phyloP scores from a whole-genome alignment of 53 echinoderm and acorn worm species.

The Actinopyga echinites region DNA sequence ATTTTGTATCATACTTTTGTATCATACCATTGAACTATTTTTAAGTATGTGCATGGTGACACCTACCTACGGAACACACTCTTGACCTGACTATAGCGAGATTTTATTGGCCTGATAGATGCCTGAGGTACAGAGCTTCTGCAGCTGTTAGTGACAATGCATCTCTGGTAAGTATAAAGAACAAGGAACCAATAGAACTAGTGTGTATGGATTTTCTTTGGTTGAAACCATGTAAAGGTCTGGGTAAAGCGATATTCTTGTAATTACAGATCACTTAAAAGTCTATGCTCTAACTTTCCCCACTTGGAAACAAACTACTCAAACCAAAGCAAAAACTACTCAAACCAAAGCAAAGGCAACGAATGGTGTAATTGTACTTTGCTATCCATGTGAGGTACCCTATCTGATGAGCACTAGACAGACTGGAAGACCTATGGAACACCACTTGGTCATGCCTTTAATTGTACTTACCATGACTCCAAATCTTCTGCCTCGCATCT shows the following conservation, averaged over 20 bases:
- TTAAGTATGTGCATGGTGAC: slow-evolving; percentile 45
- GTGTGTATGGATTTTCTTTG: slow-evolving; percentile 47
- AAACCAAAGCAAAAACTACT: slow-evolving; percentile 53
- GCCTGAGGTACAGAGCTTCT: too few relatives aligned
- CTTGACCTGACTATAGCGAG: slow-evolving; percentile 33
- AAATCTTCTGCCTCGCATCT: slow-evolving; percentile 52
- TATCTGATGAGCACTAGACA: slow-evolving; percentile 14
- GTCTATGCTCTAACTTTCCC: slow-evolving; percentile 51
- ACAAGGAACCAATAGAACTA: slow-evolving; percentile 32
- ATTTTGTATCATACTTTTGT: slow-evolving; percentile 14
- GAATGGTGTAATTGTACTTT: slow-evolving; percentile 58
- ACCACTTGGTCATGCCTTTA: slow-evolving; percentile 57
- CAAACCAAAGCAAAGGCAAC: slow-evolving; percentile 37
- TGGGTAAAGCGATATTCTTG: slow-evolving; percentile 47
- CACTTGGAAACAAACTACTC: slow-evolving; percentile 57
- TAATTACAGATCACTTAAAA: slow-evolving; percentile 66
- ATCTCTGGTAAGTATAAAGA: background rate
- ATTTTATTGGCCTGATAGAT: slow-evolving; percentile 35
- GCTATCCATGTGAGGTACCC: slow-evolving; percentile 50
- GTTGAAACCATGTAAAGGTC: slow-evolving; percentile 39
- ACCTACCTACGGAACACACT: slow-evolving; percentile 34
- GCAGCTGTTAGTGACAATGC: background rate
- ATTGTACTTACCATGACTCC: slow-evolving; percentile 48
- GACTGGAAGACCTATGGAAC: slow-evolving; percentile 63
- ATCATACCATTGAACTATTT: background rate